Base-by-base conservation (phyloP, 2,888 invertebrate genomes). In the Caenorhabditis macrosperma region DNA sequence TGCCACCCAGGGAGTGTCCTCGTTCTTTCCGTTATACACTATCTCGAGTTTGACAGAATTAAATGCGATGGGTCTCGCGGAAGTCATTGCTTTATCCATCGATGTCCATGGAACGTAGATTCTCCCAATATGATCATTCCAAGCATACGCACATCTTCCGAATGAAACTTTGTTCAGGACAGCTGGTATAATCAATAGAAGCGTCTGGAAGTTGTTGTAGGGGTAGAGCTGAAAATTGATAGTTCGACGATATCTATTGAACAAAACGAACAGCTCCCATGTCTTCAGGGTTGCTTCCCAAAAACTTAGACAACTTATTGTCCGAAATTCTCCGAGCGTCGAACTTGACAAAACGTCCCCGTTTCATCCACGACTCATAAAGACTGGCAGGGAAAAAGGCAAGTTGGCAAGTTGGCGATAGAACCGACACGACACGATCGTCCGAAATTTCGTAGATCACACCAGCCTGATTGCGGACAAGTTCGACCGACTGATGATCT, bases 91-190 rank as follows among this genome's bases (percentile, higher is more conserved):
- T 10, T 74, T 44, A 59, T 74, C 52, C 55, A 44, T 48, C 54
- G 59, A 20, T n/a, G 24, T 68, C 63, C 66, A 86, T 48, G 82
- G 81, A 26, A 83, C 57, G 33, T 79, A 83, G 7, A 86, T 76
- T n/a, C 86, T 75, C 48, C 88, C 88, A 55, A 88, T 80, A 12
- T 82, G 67, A 72, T 88, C 88, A 64, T 88, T 86, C 88, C 88
- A 88, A 26, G 86, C 69, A 87, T 87, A 88, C 5, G 83, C 84
- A 26, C 77, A 66, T 35, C 79, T 68, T 52, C 75, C 64, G 12
- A 55, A 55, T 22, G 71, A 71, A 2, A 88, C 82, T 44, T 86
- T 77, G 83, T 87, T 87, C 38, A 87, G 77, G 22, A 88, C 80
- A 1, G 84, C 86, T 55, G 67, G 44, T 7, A 78, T 22, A 2